Conservation (phyloP, 2,888 invertebrate genomes). For the Synergus umbraculus region DNA sequence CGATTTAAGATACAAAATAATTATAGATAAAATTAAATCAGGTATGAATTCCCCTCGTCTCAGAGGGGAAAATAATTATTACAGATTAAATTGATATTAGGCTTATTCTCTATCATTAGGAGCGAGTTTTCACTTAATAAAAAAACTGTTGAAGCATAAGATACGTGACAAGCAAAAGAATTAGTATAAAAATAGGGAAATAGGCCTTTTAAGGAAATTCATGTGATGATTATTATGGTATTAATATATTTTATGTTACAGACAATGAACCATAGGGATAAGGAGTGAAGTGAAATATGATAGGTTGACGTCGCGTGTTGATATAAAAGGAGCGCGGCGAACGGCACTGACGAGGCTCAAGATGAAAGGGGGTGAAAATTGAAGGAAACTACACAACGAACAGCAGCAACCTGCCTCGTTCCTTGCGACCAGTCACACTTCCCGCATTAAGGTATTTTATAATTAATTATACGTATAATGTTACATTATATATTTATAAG, state of each 20-base stretch:
- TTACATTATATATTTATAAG: no score
- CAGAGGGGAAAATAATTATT: no score
- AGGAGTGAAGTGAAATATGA: conserved; percentile 55
- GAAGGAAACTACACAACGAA: conserved; percentile 68
- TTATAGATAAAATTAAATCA: no score
- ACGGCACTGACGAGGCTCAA: conserved; percentile 56
- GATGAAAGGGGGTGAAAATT: conserved; percentile 67
- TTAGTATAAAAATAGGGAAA: no score
- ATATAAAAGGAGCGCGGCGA: conserved; percentile 52
- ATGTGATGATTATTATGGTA: neutral
- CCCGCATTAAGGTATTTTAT: conserved; percentile 71
- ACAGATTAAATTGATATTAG: no score
- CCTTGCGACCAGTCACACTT: conserved; percentile 72
- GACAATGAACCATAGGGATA: conserved; percentile 55
- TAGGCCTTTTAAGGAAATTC: no score
- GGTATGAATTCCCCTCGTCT: no score
- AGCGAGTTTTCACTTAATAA: no score
- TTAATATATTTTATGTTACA: conserved; percentile 51
- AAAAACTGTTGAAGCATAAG: no score
- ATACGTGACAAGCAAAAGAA: no score
- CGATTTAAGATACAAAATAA: no score
- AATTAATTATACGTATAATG: neutral
- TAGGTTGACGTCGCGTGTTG: conserved; percentile 50
- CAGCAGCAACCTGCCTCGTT: conserved; percentile 73
- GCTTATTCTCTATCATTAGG: no score